Evolutionary conservation across 2,113 vertebrate species (phyloP).

Genomic region (Galeopterus variegatus): DNA sequence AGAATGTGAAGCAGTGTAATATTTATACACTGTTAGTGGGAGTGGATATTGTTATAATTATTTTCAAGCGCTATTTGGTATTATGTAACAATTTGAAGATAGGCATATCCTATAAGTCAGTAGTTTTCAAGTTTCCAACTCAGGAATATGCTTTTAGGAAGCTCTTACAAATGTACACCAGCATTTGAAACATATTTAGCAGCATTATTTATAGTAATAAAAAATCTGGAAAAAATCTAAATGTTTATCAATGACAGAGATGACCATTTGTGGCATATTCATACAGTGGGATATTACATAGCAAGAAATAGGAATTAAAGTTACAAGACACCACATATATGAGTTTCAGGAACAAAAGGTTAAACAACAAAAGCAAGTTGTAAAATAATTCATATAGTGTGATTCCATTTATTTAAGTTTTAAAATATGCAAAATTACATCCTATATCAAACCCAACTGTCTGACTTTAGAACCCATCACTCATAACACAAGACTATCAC

Average conservation of each 20-base stretch:
- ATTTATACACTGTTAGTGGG: neutral
- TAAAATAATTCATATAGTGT: neutral
- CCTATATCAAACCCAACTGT: neutral
- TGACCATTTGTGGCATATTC: neutral
- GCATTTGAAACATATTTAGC: neutral
- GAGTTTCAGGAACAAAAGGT: neutral
- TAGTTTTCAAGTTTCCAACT: neutral
- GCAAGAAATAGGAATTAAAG: neutral
- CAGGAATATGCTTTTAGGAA: neutral
- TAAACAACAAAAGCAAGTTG: neutral
- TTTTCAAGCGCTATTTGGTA: conserved; percentile 1
- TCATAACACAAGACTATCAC: neutral
- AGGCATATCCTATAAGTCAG: neutral
- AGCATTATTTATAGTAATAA: neutral
- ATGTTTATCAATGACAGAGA: neutral
- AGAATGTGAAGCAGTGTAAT: neutral
- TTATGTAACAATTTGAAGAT: conserved; percentile 18
- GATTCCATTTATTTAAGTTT: neutral
- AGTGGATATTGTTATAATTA: neutral
- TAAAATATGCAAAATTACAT: conserved; percentile 33
- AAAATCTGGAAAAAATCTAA: neutral
- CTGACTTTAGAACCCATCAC: neutral
- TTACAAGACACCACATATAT: neutral
- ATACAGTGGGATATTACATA: neutral
- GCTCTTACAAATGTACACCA: neutral